A percentile compares a stretch with the other conserved stretches of the same genome.
Evolutionary conservation across 2,888 invertebrate genomes (phyloP).

Genomic region (Tetragonula carbonaria): DNA sequence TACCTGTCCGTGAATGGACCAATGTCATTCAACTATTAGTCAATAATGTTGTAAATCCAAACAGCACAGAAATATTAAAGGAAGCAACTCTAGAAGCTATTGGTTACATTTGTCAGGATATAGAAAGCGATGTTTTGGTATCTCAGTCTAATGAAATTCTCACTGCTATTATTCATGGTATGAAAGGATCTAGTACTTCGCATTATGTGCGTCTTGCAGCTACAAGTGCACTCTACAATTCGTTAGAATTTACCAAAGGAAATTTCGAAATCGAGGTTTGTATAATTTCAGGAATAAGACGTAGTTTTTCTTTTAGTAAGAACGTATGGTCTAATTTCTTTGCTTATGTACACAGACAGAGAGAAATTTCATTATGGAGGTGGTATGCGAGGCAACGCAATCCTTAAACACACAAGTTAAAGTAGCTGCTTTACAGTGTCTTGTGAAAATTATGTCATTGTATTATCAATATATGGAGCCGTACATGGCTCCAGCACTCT

Average conservation of each 20-base stretch:
- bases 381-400: slow-evolving; percentile 99
- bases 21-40: slow-evolving; percentile 95
- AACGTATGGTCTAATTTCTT: not conserved
- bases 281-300: slow-evolving; percentile 23
- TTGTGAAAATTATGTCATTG: slow-evolving; percentile 98
- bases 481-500: slow-evolving; percentile 99
- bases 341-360: slow-evolving; percentile 87
- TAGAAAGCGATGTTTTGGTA: slow-evolving; percentile 96
- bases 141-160: slow-evolving; percentile 97
- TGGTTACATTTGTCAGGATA: slow-evolving; percentile 99
- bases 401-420: slow-evolving; percentile 95
- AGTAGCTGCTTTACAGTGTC: slow-evolving; percentile 98
- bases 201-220: slow-evolving; percentile 98
- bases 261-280: slow-evolving; percentile 97
- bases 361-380: slow-evolving; percentile 99
- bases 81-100: slow-evolving; percentile 99
- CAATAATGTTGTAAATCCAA: slow-evolving; percentile 94
- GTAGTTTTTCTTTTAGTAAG: not conserved
- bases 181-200: slow-evolving; percentile 97
- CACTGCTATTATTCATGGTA: slow-evolving; percentile 99
- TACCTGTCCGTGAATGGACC: slow-evolving; percentile 96
- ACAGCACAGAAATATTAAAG: slow-evolving; percentile 96
- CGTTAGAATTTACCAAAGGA: slow-evolving; percentile 98
- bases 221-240: slow-evolving; percentile 97
- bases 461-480: slow-evolving; percentile 99